These are phyloP conservation scores for Dissostichus mawsoni DNA, from an alignment of 2,113 vertebrate genomes.

Conservation along the genomic window DNA sequence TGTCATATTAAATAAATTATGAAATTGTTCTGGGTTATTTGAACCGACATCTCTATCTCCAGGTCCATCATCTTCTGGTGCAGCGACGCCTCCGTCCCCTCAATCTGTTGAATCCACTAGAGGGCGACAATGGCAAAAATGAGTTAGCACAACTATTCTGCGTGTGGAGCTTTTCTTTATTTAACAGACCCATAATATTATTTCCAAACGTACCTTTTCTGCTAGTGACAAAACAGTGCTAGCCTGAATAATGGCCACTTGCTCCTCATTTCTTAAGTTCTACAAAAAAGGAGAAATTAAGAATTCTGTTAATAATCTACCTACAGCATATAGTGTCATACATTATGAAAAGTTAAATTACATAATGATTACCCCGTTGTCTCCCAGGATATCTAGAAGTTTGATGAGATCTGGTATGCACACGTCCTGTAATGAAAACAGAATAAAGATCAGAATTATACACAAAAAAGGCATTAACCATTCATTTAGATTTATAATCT, in stretches of 20 bases:
- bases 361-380: slow-evolving; percentile 91
- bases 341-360: background rate
- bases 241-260: slow-evolving; percentile 99
- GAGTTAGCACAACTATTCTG: background rate
- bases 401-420: slow-evolving; percentile 99
- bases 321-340: background rate
- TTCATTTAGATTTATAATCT: background rate
- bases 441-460: background rate
- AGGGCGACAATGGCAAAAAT: slow-evolving; percentile 52
- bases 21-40: background rate
- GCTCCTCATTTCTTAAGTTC: slow-evolving; percentile 99
- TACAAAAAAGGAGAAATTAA: slow-evolving; percentile 59
- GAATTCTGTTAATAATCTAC: background rate
- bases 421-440: slow-evolving; percentile 87
- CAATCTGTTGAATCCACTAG: slow-evolving; percentile 99
- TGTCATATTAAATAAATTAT: background rate
- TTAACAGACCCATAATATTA: too few relatives aligned
- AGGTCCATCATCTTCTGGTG: slow-evolving; percentile 99
- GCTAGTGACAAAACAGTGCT: slow-evolving; percentile 97
- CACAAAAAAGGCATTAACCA: background rate
- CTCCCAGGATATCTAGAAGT: slow-evolving; percentile 96
- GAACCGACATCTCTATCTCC: slow-evolving; percentile 94
- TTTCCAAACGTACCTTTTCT: slow-evolving; percentile 90
- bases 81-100: slow-evolving; percentile 96
- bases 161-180: background rate